Conservation (phyloP, 2,113 vertebrate genomes). For the Hemichromis elongatus region DNA sequence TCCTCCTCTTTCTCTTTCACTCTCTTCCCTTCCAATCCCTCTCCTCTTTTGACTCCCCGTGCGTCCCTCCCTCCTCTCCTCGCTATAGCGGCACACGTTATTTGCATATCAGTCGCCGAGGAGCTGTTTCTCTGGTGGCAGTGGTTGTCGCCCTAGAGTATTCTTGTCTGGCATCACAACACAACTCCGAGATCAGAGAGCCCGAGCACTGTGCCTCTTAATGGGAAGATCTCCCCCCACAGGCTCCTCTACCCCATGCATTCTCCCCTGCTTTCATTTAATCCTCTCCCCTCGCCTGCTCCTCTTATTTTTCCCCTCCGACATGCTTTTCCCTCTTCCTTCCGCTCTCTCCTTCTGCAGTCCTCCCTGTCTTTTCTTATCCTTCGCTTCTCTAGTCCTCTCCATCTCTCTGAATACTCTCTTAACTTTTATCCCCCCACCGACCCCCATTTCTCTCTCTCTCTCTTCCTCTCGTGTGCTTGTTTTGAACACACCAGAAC, state of each 20-base stretch:
- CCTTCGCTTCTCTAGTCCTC: not conserved
- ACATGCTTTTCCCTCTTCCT: constrained; percentile 11
- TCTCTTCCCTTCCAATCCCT: not conserved
- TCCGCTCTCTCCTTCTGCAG: not conserved
- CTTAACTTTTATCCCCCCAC: constrained; percentile 19
- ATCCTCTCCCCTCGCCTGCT: constrained; percentile 31
- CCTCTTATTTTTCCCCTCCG: not conserved
- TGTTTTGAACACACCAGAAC: constrained; percentile 70
- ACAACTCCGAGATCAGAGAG: constrained; percentile 68
- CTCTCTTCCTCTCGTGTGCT: constrained; percentile 37
- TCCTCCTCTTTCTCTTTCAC: not conserved
- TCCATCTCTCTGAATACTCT: constrained; percentile 37
- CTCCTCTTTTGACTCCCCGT: constrained; percentile 4
- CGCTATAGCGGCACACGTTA: constrained; percentile 13
- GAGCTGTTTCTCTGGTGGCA: constrained; percentile 58
- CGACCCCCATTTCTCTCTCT: not conserved
- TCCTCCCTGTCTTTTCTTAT: not conserved
- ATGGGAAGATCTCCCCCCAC: constrained; percentile 66
- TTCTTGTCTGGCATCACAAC: constrained; percentile 71
- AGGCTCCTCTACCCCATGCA: constrained; percentile 49
- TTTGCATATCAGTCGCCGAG: constrained; percentile 65
- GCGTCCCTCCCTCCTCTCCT: not conserved
- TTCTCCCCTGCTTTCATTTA: constrained; percentile 51
- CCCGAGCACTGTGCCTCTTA: constrained; percentile 46
- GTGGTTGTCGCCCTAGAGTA: constrained; percentile 63